Conservation (phyloP, 2,888 invertebrate genomes). For the Rhagium mordax region DNA sequence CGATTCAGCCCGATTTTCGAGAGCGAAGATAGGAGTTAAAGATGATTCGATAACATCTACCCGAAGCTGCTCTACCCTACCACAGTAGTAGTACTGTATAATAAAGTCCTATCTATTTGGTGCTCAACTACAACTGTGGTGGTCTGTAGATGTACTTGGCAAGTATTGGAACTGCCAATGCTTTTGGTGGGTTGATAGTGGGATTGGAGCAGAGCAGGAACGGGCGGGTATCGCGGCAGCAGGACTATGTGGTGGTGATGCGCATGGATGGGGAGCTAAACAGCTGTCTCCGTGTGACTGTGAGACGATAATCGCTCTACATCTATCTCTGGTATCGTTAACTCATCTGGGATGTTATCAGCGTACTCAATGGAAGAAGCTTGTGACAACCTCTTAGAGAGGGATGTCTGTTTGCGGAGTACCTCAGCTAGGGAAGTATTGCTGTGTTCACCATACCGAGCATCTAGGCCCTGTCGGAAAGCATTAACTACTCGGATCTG, state of each 20-base stretch:
- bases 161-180: conserved; percentile 38
- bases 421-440: conserved; percentile 94
- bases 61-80: conserved; percentile 43
- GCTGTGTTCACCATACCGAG: conserved; percentile 92
- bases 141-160: conserved; percentile 12
- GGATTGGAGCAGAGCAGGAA: conserved; percentile 55
- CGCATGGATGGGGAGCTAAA: conserved; percentile 73
- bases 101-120: conserved; percentile 38
- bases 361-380: conserved; percentile 94
- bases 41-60: conserved; percentile 28
- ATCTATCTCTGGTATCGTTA: conserved; percentile 93
- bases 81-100: conserved; percentile 39
- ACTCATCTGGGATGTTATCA: conserved; percentile 89
- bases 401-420: conserved; percentile 93
- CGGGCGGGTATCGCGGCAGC: conserved; percentile 48
- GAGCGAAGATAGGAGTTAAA: conserved; percentile 48
- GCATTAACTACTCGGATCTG: conserved; percentile 99
- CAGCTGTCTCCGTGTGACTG: conserved; percentile 96
- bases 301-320: conserved; percentile 93
- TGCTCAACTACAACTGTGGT: conserved; percentile 39
- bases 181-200: conserved; percentile 35
- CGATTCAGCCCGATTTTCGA: conserved; percentile 16
- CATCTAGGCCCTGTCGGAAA: conserved; percentile 99
- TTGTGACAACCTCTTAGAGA: conserved; percentile 93
- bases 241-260: conserved; percentile 51